Evolutionary conservation across 2,888 invertebrate genomes (phyloP), one percentile per base, ranked within the genome.

Genomic region (Julus scandinavius): DNA sequence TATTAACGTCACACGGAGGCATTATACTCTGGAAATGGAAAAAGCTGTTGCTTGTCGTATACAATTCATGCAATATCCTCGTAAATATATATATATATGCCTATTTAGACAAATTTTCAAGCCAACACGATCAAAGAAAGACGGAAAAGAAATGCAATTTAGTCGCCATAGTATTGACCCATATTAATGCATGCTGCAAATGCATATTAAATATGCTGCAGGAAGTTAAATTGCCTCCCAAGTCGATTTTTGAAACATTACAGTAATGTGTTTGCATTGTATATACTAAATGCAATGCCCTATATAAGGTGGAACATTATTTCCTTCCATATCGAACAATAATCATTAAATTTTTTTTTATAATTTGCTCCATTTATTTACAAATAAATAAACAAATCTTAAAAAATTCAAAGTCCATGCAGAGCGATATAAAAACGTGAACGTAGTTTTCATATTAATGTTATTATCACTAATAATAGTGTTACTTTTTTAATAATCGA

Each of bases 51-150:
- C 72, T 58, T 58, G 58, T 72, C 72, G 72, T 72, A 29, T 29
- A 29, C 72, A 72, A 72, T 72, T 72, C 72, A 72, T 72, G 72
- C 72, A 20, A 72, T 72, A 72, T 72, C n/a, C 72, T 29, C n/a
- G 13, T 50, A 50, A 29, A 29, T 29, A 29, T 29, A 29, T 29
- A 29, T 29, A 29, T 29, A 54, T n/a, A 13, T 58, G 54, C 54
- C 9, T 54, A 17, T 54, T 58, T n/a, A 72, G n/a, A n/a, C n/a
- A 20, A 72, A 72, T 17, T 58, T 58, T 2, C 58, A 17, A 58
- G 58, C 58, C 17, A 13, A 58, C 29, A 29, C 72, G 72, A 72
- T 72, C 72, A n/a, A 72, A 72, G 72, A 72, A 72, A 72, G 29
- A n/a, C 29, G 72, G n/a, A 72, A 29, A n/a, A 29, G 72, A n/a